phyloP scores from a whole-genome alignment of 2,888 invertebrate genomes.

The Caradrina clavipalpis region DNA sequence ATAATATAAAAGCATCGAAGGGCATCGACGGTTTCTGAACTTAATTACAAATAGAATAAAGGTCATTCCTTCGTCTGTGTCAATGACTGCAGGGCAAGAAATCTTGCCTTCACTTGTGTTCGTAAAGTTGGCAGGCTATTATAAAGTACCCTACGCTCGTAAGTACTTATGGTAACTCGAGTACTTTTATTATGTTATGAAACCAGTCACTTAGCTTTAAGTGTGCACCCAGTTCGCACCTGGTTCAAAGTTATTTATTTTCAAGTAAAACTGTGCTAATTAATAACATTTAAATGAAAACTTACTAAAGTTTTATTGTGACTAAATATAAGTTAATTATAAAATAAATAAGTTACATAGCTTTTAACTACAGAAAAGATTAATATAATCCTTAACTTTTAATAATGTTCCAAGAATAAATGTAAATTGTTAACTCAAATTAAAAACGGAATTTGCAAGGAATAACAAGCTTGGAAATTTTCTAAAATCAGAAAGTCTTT shows the following conservation, averaged over 20 bases:
- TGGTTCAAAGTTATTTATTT: slow-evolving; percentile 12
- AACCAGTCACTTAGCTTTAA: slow-evolving; percentile 12
- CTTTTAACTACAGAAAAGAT: too few relatives aligned
- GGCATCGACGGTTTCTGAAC: not conserved
- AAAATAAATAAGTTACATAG: not conserved
- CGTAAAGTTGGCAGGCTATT: not conserved
- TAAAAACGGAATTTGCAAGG: too few relatives aligned
- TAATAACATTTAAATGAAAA: not conserved
- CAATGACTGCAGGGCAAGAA: not conserved
- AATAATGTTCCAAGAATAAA: too few relatives aligned
- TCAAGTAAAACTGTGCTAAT: slow-evolving; percentile 1
- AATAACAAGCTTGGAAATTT: too few relatives aligned
- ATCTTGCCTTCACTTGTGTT: not conserved
- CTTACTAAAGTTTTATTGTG: not conserved
- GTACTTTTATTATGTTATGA: not conserved
- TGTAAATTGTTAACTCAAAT: too few relatives aligned
- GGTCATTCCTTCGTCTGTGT: not conserved
- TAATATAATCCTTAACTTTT: too few relatives aligned
- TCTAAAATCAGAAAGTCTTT: not conserved
- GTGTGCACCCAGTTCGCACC: slow-evolving; percentile 1
- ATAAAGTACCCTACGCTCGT: not conserved
- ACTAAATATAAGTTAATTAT: not conserved
- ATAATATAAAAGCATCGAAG: not conserved
- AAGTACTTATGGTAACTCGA: not conserved
- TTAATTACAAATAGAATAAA: not conserved